A percentile compares a stretch with the other conserved stretches of the same genome.
Conservation (phyloP, 2,113 vertebrate genomes). For the Protobothrops mucrosquamatus region DNA sequence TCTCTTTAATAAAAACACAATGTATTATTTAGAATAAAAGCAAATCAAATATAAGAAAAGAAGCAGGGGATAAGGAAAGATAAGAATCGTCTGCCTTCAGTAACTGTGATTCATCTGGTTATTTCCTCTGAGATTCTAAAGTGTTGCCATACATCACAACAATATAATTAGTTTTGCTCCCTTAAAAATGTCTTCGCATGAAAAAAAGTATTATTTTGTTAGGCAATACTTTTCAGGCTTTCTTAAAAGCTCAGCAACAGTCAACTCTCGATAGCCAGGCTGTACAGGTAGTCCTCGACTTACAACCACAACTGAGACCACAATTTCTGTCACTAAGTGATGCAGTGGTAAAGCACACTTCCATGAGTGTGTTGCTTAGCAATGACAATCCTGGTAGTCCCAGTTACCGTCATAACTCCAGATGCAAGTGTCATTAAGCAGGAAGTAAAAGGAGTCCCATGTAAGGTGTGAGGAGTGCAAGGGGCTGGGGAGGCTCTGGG, state of each 20-base stretch:
- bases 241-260: not conserved
- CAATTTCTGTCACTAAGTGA: not conserved
- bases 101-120: constrained; percentile 28
- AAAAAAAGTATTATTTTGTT: constrained; percentile 2
- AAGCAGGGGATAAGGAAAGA: constrained; percentile 19
- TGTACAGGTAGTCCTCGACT: not conserved
- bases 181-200: constrained; percentile 30
- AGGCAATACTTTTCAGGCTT: constrained; percentile 11
- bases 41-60: constrained; percentile 1
- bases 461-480: not conserved
- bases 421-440: not conserved
- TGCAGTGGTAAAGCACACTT: not conserved
- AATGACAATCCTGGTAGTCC: not conserved
- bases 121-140: constrained; percentile 29
- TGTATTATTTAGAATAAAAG: constrained; percentile 34
- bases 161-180: constrained; percentile 26
- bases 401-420: not conserved
- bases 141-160: constrained; percentile 29
- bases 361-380: not conserved
- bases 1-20: constrained; percentile 35
- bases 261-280: not conserved
- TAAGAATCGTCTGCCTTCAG: constrained; percentile 23
- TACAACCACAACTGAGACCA: not conserved
- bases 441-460: not conserved
- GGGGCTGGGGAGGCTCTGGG: not conserved